phyloP scores from a whole-genome alignment of 2,113 vertebrate species.

The Myiagra hebetior region DNA sequence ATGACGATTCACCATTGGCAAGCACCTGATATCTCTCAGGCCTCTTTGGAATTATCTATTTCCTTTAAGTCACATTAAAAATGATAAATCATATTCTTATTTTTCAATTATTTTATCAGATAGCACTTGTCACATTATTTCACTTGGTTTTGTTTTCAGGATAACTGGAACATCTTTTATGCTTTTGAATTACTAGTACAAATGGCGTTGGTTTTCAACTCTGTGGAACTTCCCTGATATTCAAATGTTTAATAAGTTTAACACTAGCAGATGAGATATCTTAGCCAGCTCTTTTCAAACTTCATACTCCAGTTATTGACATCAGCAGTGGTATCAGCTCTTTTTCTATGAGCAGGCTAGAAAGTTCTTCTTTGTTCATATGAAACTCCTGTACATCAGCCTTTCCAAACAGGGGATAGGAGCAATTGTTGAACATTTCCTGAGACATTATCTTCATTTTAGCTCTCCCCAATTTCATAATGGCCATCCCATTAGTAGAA shows the following conservation, averaged over 20 bases:
- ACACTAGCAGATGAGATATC: neutral
- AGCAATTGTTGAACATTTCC: neutral
- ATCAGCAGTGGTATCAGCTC: neutral
- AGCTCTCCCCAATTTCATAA: neutral
- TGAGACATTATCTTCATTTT: neutral
- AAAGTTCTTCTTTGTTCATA: neutral
- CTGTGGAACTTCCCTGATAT: neutral
- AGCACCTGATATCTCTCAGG: neutral
- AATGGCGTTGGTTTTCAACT: neutral
- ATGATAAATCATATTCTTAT: neutral
- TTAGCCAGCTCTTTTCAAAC: neutral
- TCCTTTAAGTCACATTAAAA: neutral
- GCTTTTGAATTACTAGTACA: neutral
- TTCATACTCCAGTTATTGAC: neutral
- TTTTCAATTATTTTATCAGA: neutral
- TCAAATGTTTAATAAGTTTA: neutral
- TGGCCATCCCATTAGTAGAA: neutral
- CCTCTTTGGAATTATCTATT: neutral
- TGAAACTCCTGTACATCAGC: neutral
- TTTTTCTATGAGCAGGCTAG: neutral
- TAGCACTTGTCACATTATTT: neutral
- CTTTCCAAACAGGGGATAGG: neutral
- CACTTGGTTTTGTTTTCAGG: neutral
- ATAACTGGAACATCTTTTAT: neutral
- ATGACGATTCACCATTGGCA: neutral